These are phyloP conservation scores for Conus ventricosus DNA, from an alignment of 1,140 invertebrate genomes.

Conservation along the genomic window DNA sequence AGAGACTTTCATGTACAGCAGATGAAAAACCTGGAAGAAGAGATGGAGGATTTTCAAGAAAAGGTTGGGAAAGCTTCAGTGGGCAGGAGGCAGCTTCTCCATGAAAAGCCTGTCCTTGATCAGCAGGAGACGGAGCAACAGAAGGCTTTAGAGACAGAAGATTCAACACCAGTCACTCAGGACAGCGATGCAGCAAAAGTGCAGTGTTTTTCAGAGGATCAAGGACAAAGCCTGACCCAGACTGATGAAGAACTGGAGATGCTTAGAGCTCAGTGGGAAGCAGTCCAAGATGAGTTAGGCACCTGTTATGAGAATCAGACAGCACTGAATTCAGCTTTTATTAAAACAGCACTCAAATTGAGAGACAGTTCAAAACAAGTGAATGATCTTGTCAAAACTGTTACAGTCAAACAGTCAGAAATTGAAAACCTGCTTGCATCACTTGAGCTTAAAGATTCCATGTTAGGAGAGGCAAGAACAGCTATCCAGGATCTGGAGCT, in stretches of 20 bases:
- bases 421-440: not conserved
- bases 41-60: constrained; percentile 31
- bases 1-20: constrained; percentile 30
- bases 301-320: not conserved
- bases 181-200: not conserved
- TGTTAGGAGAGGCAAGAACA: not conserved
- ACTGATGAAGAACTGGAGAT: constrained; percentile 2
- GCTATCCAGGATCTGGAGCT: not conserved
- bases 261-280: constrained; percentile 30
- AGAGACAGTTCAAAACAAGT: not conserved
- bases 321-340: not conserved
- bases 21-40: constrained; percentile 25
- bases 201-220: not conserved
- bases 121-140: constrained; percentile 7
- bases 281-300: constrained; percentile 24
- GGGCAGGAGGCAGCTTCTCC: not conserved
- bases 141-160: constrained; percentile 14
- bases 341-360: not conserved
- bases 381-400: not conserved
- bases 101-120: constrained; percentile 21
- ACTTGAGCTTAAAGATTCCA: not conserved
- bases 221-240: not conserved
- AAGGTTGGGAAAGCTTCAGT: constrained; percentile 32
- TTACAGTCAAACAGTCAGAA: not conserved
- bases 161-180: not conserved